Percentiles rank a stretch among this genome's conserved stretches.
These are phyloP conservation scores for Incurvaria masculella DNA, from an alignment of 2,888 invertebrate species.

Conservation along the genomic window DNA sequence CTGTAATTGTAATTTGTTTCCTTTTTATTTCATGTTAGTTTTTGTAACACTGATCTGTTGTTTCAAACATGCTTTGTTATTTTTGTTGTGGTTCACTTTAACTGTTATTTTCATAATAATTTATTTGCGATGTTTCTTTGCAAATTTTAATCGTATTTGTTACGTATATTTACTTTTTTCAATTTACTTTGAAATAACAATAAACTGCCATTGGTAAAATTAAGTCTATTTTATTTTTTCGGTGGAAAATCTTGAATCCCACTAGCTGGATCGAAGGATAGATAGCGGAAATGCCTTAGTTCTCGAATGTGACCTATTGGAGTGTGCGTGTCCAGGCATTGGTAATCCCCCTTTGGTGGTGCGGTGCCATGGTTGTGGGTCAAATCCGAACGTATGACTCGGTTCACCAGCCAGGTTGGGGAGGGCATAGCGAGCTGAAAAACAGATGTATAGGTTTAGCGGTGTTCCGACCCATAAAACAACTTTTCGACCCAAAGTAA, in stretches of 20 bases:
- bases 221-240: slow-evolving; percentile 21
- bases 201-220: not conserved
- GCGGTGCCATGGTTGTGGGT: slow-evolving; percentile 46
- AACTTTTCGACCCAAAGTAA: no score
- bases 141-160: not conserved
- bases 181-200: not conserved
- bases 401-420: slow-evolving; percentile 38
- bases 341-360: slow-evolving; percentile 42
- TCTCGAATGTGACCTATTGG: slow-evolving; percentile 43
- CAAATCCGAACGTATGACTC: slow-evolving; percentile 43
- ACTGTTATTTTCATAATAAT: no score
- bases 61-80: no score
- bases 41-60: no score
- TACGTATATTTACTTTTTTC: slow-evolving; percentile 1
- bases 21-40: no score
- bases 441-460: no score
- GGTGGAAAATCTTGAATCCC: slow-evolving; percentile 35
- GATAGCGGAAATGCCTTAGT: slow-evolving; percentile 34
- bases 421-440: slow-evolving; percentile 39
- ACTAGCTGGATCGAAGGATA: slow-evolving; percentile 41
- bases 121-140: no score
- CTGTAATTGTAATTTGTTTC: no score
- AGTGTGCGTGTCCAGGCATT: slow-evolving; percentile 45
- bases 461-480: no score
- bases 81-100: no score